phyloP scores from a whole-genome alignment of 2,888 invertebrate species.

The Clusia tigrina region DNA sequence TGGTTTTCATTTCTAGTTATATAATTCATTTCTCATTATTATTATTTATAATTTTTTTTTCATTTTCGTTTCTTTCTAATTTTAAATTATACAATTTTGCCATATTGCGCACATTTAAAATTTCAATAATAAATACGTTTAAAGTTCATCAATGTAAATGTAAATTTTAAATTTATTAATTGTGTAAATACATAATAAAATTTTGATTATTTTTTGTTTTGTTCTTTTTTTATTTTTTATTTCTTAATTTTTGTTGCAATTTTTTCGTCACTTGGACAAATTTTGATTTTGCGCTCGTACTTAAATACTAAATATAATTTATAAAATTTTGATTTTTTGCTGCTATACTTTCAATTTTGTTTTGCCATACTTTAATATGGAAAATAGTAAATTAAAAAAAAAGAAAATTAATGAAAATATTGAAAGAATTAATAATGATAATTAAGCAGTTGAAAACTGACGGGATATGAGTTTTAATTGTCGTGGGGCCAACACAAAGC shows the following conservation, averaged over 20 bases:
- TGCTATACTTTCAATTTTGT: constrained; percentile 27
- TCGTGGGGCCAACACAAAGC: too few relatives aligned
- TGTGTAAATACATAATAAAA: too few relatives aligned
- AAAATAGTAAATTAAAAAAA: constrained; percentile 16
- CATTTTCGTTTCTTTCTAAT: constrained; percentile 10
- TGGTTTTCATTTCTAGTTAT: too few relatives aligned
- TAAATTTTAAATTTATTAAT: too few relatives aligned
- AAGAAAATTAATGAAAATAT: not conserved
- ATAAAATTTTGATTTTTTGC: constrained; percentile 26
- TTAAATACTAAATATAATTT: constrained; percentile 35
- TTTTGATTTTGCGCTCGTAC: constrained; percentile 45
- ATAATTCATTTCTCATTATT: constrained; percentile 35
- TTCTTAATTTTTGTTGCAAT: constrained; percentile 28
- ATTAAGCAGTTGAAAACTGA: not conserved
- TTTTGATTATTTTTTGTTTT: constrained; percentile 23
- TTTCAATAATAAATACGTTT: not conserved
- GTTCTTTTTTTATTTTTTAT: constrained; percentile 21
- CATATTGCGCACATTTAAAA: not conserved
- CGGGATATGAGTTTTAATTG: not conserved
- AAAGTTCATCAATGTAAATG: not conserved
- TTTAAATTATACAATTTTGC: not conserved
- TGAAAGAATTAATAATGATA: not conserved
- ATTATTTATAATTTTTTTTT: constrained; percentile 29
- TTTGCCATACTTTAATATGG: constrained; percentile 7
- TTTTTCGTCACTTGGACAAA: constrained; percentile 18